phyloP scores from a whole-genome alignment of 2,797 vertebrate species.

The Sebastes diploproa region DNA sequence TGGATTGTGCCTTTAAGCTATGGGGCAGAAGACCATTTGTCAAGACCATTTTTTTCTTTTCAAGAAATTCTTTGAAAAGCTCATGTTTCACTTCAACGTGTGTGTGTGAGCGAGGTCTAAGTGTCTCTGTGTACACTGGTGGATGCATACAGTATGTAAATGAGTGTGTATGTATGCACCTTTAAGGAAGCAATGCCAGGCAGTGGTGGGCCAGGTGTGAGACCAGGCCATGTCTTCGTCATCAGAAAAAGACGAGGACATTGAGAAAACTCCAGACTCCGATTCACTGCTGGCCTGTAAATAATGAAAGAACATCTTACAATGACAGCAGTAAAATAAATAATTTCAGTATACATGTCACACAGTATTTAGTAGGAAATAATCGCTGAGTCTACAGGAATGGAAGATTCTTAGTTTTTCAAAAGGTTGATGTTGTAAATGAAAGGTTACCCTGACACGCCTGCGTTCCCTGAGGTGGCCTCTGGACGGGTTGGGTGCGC shows the following conservation, averaged over 20 bases:
- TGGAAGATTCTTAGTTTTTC: neutral
- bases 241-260: slow-evolving; percentile 95
- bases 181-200: slow-evolving; percentile 99
- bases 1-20: neutral
- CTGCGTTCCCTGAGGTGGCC: slow-evolving; percentile 90
- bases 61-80: neutral
- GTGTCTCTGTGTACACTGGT: neutral
- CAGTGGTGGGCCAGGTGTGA: slow-evolving; percentile 96
- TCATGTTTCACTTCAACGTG: neutral
- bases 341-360: neutral
- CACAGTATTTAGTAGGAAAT: neutral
- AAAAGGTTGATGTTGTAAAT: neutral
- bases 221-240: slow-evolving; percentile 99
- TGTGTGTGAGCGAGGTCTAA: neutral
- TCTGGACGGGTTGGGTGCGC: slow-evolving; percentile 87
- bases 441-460: slow-evolving; percentile 80
- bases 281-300: slow-evolving; percentile 93
- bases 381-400: neutral
- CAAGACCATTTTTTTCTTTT: neutral
- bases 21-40: neutral
- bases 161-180: slow-evolving; percentile 74
- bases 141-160: neutral
- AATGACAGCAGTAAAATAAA: neutral
- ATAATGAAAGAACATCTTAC: slow-evolving; percentile 23
- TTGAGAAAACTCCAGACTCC: slow-evolving; percentile 96